Conservation (phyloP, 1,140 invertebrate species). For the Elysia chlorotica region DNA sequence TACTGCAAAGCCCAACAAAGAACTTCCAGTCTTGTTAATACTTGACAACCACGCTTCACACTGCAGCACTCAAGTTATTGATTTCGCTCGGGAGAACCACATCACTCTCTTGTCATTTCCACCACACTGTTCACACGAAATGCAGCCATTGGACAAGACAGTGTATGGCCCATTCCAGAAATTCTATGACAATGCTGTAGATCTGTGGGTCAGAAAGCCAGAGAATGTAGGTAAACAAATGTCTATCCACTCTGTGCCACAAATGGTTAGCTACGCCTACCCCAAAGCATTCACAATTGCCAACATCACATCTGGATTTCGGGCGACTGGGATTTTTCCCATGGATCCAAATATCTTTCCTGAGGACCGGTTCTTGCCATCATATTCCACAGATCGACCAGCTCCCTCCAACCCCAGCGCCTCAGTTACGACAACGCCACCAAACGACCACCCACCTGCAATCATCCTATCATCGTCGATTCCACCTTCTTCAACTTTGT, state of each 20-base stretch:
- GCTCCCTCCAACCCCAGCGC: too few species aligned
- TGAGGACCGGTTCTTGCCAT: not conserved
- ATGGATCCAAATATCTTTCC: not conserved
- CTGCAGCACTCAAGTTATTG: slow-evolving; percentile 35
- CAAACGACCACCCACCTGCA: too few species aligned
- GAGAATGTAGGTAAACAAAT: not conserved
- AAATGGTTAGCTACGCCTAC: not conserved
- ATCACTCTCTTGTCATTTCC: slow-evolving; percentile 34
- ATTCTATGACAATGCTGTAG: not conserved
- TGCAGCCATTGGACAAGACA: slow-evolving; percentile 37
- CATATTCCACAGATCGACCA: not conserved
- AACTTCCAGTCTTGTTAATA: slow-evolving; percentile 28
- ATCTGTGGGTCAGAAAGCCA: not conserved
- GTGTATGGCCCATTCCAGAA: slow-evolving; percentile 30
- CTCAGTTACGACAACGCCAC: too few species aligned
- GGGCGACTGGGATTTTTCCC: not conserved
- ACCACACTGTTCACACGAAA: slow-evolving; percentile 38
- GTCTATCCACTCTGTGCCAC: slow-evolving; percentile 1
- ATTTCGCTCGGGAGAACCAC: slow-evolving; percentile 37
- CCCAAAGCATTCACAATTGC: not conserved
- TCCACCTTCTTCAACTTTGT: too few species aligned
- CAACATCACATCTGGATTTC: not conserved
- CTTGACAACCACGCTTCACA: slow-evolving; percentile 41
- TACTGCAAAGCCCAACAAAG: not conserved
- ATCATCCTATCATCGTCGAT: too few species aligned